Evolutionary conservation across 2,888 invertebrate genomes (phyloP).

Genomic region (Ferdinandea cuprea): DNA sequence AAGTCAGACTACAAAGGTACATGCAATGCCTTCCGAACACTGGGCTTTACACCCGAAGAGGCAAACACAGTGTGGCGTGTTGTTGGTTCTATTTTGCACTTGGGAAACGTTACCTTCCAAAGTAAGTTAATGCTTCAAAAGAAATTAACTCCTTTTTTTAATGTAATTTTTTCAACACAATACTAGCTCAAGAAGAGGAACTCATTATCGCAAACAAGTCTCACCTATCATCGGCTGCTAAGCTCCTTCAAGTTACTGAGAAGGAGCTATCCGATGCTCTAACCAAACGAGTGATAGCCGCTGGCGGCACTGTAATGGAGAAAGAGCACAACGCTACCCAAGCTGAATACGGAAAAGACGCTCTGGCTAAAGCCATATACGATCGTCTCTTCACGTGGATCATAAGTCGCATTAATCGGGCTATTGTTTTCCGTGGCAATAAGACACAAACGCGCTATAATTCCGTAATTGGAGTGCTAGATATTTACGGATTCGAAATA

Average conservation of each 20-base stretch:
- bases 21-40: slow-evolving; percentile 91
- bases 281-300: slow-evolving; percentile 94
- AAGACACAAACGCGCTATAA: slow-evolving; percentile 80
- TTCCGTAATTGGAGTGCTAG: slow-evolving; percentile 90
- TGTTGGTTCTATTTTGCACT: slow-evolving; percentile 93
- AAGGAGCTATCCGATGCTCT: slow-evolving; percentile 89
- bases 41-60: slow-evolving; percentile 91
- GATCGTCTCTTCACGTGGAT: slow-evolving; percentile 97
- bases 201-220: slow-evolving; percentile 85
- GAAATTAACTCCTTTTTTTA: neutral
- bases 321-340: slow-evolving; percentile 94
- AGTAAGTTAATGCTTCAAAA: slow-evolving; percentile 78
- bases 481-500: slow-evolving; percentile 99
- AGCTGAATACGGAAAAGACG: slow-evolving; percentile 94
- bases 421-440: slow-evolving; percentile 89
- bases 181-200: slow-evolving; percentile 87
- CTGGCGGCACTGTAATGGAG: slow-evolving; percentile 95
- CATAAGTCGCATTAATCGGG: slow-evolving; percentile 94
- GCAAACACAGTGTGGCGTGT: slow-evolving; percentile 95
- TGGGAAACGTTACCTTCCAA: slow-evolving; percentile 85
- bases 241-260: slow-evolving; percentile 87
- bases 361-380: slow-evolving; percentile 96
- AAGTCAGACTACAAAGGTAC: slow-evolving; percentile 92
- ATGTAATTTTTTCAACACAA: slow-evolving; percentile 1
- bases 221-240: slow-evolving; percentile 86